Conservation (phyloP, 1,140 invertebrate species). For the Magallana gigas region DNA sequence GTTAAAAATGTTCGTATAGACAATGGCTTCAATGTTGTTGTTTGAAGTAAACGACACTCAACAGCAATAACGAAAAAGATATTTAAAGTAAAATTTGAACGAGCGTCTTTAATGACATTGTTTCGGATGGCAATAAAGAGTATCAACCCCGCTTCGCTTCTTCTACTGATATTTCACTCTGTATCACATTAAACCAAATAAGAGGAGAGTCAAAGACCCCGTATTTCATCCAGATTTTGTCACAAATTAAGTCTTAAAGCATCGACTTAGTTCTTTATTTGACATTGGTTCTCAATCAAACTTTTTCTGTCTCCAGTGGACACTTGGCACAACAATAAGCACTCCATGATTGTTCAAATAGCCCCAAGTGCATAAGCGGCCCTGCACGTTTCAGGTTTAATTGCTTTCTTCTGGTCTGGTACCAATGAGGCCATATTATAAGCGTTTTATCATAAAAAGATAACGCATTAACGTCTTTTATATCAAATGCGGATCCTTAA, state of each 20-base stretch:
- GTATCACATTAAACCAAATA: constrained; percentile 25
- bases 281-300: constrained; percentile 24
- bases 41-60: too few species aligned
- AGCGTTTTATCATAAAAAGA: constrained; percentile 40
- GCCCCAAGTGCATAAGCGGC: constrained; percentile 22
- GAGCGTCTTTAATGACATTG: too few species aligned
- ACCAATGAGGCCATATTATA: constrained; percentile 24
- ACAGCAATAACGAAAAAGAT: too few species aligned
- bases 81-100: too few species aligned
- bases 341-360: constrained; percentile 25
- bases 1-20: too few species aligned
- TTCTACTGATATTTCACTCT: neutral
- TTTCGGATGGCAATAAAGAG: too few species aligned
- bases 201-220: neutral
- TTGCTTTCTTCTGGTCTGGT: constrained; percentile 26
- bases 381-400: constrained; percentile 22
- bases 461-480: constrained; percentile 37
- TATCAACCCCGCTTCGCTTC: neutral
- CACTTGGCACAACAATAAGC: constrained; percentile 22
- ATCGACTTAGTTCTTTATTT: constrained; percentile 31
- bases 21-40: too few species aligned
- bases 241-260: constrained; percentile 36
- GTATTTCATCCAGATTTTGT: constrained; percentile 11
- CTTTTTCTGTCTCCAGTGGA: constrained; percentile 17
- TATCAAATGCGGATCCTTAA: constrained; percentile 20